Evolutionary conservation across 2,797 vertebrate genomes (phyloP).

Genomic region (Scyliorhinus canicula): DNA sequence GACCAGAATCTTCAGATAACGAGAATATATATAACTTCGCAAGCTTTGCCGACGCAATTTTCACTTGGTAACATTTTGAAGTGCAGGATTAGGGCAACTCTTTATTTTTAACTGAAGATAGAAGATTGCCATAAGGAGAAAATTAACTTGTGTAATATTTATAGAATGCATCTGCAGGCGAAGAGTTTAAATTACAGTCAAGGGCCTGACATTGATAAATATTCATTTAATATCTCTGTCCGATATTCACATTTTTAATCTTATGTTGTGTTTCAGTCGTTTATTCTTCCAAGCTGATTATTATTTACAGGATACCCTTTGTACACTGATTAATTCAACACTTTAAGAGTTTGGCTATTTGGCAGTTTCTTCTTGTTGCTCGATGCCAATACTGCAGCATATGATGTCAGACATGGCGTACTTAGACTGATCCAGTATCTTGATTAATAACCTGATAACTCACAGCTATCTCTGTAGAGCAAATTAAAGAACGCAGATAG

Average conservation of each 20-base stretch:
- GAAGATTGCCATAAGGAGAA: conserved; percentile 15
- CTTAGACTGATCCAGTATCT: neutral
- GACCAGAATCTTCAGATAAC: neutral
- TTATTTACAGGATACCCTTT: neutral
- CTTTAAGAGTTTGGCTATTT: neutral
- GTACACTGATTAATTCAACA: neutral
- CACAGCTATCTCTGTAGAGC: neutral
- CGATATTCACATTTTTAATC: neutral
- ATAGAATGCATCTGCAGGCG: conserved; percentile 62
- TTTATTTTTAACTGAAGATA: conserved; percentile 36
- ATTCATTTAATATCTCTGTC: neutral
- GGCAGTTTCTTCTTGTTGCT: neutral
- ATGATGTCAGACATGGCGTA: neutral
- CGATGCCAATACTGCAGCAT: neutral
- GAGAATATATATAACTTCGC: neutral
- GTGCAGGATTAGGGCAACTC: neutral
- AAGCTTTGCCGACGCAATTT: neutral
- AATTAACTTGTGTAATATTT: conserved; percentile 51
- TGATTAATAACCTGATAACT: neutral
- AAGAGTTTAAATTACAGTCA: conserved; percentile 44
- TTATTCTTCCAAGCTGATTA: neutral
- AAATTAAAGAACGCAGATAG: neutral
- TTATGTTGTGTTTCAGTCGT: neutral
- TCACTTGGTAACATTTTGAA: neutral
- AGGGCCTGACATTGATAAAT: conserved; percentile 40